Percentiles rank a stretch among this genome's conserved stretches.
phyloP scores from a whole-genome alignment of 2,888 invertebrate genomes.

The Conus canariensis region DNA sequence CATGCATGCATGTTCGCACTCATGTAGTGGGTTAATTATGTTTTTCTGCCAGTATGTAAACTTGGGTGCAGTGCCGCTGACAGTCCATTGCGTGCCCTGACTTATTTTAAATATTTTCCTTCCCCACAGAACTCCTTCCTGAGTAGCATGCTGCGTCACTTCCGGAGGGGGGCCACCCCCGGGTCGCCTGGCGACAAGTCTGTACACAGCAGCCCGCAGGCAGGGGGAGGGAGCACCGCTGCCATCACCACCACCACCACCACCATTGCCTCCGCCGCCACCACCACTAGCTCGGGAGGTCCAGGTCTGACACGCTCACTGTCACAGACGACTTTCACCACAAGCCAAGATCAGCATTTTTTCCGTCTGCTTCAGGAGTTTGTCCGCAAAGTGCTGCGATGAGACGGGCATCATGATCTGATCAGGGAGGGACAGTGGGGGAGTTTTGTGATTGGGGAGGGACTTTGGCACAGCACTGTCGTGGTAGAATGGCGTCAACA shows the following conservation, averaged over 20 bases:
- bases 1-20: too few species aligned
- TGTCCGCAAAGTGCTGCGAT: slow-evolving; percentile 72
- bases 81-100: too few species aligned
- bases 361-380: slow-evolving; percentile 73
- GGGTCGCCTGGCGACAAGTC: slow-evolving; percentile 50
- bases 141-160: slow-evolving; percentile 69
- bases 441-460: background rate
- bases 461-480: background rate
- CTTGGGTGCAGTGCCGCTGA: too few species aligned
- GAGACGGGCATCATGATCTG: background rate
- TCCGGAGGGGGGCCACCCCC: slow-evolving; percentile 63
- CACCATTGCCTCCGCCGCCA: slow-evolving; percentile 48
- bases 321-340: slow-evolving; percentile 65
- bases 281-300: slow-evolving; percentile 37
- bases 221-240: background rate
- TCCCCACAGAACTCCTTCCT: slow-evolving; percentile 73
- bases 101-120: too few species aligned
- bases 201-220: slow-evolving; percentile 42
- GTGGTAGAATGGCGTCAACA: too few species aligned
- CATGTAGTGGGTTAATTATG: too few species aligned
- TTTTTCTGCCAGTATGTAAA: too few species aligned
- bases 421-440: background rate
- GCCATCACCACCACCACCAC: slow-evolving; percentile 56
- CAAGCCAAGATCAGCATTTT: slow-evolving; percentile 70
- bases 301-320: slow-evolving; percentile 56